Base-by-base conservation (phyloP, 2,797 vertebrate genomes). In the Arctocebus calabarensis region DNA sequence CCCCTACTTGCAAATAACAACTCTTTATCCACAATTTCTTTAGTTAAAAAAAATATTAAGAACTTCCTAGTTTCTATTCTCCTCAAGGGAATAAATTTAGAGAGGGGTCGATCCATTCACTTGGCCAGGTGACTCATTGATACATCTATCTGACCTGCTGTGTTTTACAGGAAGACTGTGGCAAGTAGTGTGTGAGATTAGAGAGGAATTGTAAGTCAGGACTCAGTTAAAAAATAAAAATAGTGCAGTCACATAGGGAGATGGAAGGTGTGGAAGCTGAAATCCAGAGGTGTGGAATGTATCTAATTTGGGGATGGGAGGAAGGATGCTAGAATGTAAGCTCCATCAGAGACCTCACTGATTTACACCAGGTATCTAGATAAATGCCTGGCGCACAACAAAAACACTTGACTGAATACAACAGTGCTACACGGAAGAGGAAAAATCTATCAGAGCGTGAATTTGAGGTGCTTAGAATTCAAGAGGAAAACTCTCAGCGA, bases 1-100 rank as follows among this genome's bases (percentile, higher is more conserved):
- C 92, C 27, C 40, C n/a, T 61, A 55, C 57, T 71, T 77, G 90
- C 84, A 94, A 94, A 7, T 87, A 87, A 77, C n/a, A 75, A 29
- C 7, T 57, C 57, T 78, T 77, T 52, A 81, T 61, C 27, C 66
- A 90, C 27, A 90, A 52, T 71, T 32, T 71, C 34, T 20, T 88
- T 57, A 34, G n/a, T 82, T 37, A 29, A 91, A 86, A 91, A 71
- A 89, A 88, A 57, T 52, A 62, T 64, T 45, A 77, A 70, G 22
- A 82, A 70, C 10, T 70, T 73, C 40, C 68, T 34, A 13, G 48
- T 84, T 88, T 64, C 88, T 88, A 84, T 48, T 84, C 45, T 59
- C 20, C 16, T 45, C n/a, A n/a, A 48, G 1, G 29, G 45, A 78
- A 88, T 84, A 66, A 40, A 87, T 9, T 13, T 52, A 40, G 70